Conservation (phyloP, 2,797 vertebrate genomes). For the Danio jaintianensis region DNA sequence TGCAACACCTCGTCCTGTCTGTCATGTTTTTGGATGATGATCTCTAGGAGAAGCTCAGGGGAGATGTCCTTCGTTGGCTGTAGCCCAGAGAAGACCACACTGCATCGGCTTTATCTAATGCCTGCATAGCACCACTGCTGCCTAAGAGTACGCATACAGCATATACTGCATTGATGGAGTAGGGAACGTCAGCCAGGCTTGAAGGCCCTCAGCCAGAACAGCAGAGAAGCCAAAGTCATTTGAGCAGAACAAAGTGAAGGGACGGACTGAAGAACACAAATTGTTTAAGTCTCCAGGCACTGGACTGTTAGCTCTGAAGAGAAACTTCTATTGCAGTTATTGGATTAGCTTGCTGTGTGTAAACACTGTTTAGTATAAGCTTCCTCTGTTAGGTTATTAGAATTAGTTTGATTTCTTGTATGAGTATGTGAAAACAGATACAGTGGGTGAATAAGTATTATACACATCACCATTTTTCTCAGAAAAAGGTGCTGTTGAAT, state of each 20-base stretch:
- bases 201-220: constrained; percentile 52
- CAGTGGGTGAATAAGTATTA: no score
- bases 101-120: constrained; percentile 29
- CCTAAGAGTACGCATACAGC: constrained; percentile 18
- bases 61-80: constrained; percentile 45
- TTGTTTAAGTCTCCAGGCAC: constrained; percentile 48
- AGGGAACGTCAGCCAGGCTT: constrained; percentile 44
- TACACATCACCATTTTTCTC: no score
- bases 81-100: background rate
- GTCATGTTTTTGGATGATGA: constrained; percentile 55
- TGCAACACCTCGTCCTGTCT: constrained; percentile 31
- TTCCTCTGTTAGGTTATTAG: constrained; percentile 8
- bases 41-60: constrained; percentile 47
- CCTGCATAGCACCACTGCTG: constrained; percentile 41
- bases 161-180: constrained; percentile 36
- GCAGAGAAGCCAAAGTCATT: constrained; percentile 50
- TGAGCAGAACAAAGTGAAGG: constrained; percentile 48
- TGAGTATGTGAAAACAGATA: constrained; percentile 10
- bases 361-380: constrained; percentile 24
- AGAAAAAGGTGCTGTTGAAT: no score
- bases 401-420: constrained; percentile 33
- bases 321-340: constrained; percentile 35
- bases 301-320: constrained; percentile 39
- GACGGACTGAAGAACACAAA: constrained; percentile 55
- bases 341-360: constrained; percentile 24